A percentile compares a stretch with the other conserved stretches of the same genome.
These are phyloP conservation scores for Pygathrix nemaeus DNA, from an alignment of 2,113 vertebrate genomes.

Conservation along the genomic window DNA sequence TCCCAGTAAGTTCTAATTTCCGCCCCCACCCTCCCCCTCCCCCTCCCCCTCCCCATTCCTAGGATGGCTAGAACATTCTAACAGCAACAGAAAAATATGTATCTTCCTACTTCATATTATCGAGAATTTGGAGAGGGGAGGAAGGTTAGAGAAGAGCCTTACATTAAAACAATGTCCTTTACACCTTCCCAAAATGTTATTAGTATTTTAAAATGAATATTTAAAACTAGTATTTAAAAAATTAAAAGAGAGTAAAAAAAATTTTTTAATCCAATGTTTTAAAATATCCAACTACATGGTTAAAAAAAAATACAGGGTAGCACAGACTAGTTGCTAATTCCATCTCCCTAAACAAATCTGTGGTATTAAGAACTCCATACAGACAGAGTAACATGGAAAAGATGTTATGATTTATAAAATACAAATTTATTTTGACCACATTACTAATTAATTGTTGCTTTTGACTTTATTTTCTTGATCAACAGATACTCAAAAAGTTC, in stretches of 20 bases:
- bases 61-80: not conserved
- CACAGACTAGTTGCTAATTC: not conserved
- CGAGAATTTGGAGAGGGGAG: not conserved
- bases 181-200: not conserved
- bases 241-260: too few relatives aligned
- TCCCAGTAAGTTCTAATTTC: not conserved
- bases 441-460: not conserved
- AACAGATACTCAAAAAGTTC: not conserved
- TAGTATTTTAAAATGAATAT: not conserved
- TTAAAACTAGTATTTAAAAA: too few relatives aligned
- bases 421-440: conserved; percentile 21
- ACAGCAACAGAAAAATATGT: not conserved
- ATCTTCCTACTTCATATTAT: not conserved
- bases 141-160: not conserved
- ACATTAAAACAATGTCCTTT: not conserved
- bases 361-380: not conserved
- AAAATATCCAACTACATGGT: not conserved
- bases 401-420: conserved; percentile 19
- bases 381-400: not conserved
- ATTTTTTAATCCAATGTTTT: too few relatives aligned
- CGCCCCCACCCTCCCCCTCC: accelerated
- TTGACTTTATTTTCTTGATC: conserved; percentile 32
- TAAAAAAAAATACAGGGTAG: not conserved
- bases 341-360: not conserved
- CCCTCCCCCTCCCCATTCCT: not conserved